Conservation (phyloP, 1,140 invertebrate genomes). For the Camponotus vicinus region DNA sequence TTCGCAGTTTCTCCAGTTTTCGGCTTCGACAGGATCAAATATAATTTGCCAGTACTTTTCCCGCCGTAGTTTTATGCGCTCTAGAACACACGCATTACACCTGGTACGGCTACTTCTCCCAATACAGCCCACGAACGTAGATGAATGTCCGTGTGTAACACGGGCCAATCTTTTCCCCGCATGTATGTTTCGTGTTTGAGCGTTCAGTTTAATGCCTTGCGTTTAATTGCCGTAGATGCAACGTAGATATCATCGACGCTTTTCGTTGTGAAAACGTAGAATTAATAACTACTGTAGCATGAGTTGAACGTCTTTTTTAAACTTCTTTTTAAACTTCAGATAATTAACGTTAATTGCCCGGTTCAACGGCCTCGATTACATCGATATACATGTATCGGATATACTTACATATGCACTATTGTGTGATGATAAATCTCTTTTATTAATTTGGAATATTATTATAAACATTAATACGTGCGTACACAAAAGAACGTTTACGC, state of each 20-base stretch:
- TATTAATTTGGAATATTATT: conserved; percentile 24
- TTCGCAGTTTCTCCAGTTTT: background rate
- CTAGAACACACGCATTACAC: conserved; percentile 85
- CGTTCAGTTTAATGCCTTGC: conserved; percentile 65
- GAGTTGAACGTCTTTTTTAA: conserved; percentile 26
- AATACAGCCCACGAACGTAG: conserved; percentile 60
- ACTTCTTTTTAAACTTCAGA: conserved; percentile 10
- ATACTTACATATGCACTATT: too few relatives aligned
- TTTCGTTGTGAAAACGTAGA: conserved; percentile 81
- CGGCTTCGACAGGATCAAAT: background rate
- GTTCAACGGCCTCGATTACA: conserved; percentile 25
- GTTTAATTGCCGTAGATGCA: conserved; percentile 79
- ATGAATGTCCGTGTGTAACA: conserved; percentile 20
- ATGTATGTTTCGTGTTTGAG: conserved; percentile 4
- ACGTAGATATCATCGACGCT: conserved; percentile 77
- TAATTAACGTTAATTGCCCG: conserved; percentile 71
- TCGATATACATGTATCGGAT: background rate
- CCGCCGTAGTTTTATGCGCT: conserved; percentile 81
- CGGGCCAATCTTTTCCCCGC: conserved; percentile 19
- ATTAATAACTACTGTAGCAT: conserved; percentile 70
- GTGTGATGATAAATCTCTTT: background rate
- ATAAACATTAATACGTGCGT: background rate
- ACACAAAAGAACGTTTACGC: background rate
- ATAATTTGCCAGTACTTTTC: conserved; percentile 81
- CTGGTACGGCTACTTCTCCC: conserved; percentile 75